Conservation (phyloP, 2,888 invertebrate species). For the Nesidiocoris tenuis region DNA sequence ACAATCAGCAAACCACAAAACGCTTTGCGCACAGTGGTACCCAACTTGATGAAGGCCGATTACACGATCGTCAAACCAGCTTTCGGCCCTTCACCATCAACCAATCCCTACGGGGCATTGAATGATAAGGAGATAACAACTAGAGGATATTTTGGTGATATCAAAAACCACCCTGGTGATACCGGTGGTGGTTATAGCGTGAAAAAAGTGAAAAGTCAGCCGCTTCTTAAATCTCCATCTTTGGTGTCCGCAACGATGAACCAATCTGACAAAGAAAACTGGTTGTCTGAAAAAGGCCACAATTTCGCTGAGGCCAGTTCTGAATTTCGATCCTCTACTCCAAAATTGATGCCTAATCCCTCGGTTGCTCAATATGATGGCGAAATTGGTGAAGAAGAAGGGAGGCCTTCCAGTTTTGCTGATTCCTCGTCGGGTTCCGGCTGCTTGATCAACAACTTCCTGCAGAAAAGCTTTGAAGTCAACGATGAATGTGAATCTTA, state of each 20-base stretch:
- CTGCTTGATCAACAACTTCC: neutral
- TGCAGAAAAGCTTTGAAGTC: neutral
- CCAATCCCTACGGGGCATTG: neutral
- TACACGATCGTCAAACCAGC: constrained; percentile 1
- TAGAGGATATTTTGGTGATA: neutral
- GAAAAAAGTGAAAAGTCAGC: neutral
- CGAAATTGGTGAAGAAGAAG: neutral
- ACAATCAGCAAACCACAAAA: constrained; percentile 15
- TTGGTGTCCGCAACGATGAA: neutral
- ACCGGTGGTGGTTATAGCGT: neutral
- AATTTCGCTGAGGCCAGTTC: neutral
- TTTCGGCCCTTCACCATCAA: neutral
- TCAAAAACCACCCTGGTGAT: neutral
- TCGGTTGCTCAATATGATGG: neutral
- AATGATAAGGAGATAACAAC: neutral
- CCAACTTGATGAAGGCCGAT: constrained; percentile 2
- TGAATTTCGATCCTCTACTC: neutral
- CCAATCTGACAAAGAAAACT: neutral
- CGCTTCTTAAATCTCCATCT: neutral
- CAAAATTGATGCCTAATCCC: neutral
- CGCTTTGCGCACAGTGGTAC: constrained; percentile 21
- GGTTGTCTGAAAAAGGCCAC: neutral
- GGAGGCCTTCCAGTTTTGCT: neutral
- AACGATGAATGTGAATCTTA: neutral
- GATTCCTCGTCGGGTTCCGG: neutral